Base-by-base conservation (phyloP, 2,113 vertebrate genomes). In the Solea solea region DNA sequence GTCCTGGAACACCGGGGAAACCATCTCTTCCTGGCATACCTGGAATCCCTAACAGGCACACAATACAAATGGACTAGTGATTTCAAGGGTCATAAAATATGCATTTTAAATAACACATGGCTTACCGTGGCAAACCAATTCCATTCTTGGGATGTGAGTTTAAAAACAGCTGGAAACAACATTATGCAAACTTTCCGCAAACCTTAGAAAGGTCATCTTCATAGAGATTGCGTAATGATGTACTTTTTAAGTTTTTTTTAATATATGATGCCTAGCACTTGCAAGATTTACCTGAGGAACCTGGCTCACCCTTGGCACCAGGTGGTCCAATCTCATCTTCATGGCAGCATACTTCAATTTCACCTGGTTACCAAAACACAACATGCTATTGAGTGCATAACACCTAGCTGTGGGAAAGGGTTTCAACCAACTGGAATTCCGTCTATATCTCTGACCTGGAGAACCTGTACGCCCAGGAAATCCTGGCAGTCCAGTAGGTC, bases 401-500 rank as follows among this genome's bases (percentile, higher is more conserved):
- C 1, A 50, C 1, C 2, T 53, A 13, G 2, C 2, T 42, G 25
- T 65, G 15, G 8, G 15, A 52, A 11, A 42, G 21, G 0, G 14
- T 68, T 13, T 15, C 28, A 27, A 44, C 3, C 10, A 53, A 16
- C 2, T 21, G 12, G 50, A 28, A 45, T 27, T 62, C 6, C 50
- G 34, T 2, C 16, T 0, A 9, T 21, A 41, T 66, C 9, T 69
- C 60, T 84, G 28, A 89, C 90, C 90, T 80, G 53, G 65, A 42
- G 84, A 82, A 2, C 90, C 90, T 50, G 53, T 60, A 64, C 44
- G 68, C 27, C 96, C 96, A 53, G 80, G 81, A 64, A 84, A 69
- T 48, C 96, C 95, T 48, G 90, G 89, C 46, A 62, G 48, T 1
- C 96, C 96, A 68, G 92, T 74, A 6, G 62, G 1, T 51, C 96